Evolutionary conservation across 2,113 vertebrate genomes (phyloP).

Genomic region (Labrus mixtus): DNA sequence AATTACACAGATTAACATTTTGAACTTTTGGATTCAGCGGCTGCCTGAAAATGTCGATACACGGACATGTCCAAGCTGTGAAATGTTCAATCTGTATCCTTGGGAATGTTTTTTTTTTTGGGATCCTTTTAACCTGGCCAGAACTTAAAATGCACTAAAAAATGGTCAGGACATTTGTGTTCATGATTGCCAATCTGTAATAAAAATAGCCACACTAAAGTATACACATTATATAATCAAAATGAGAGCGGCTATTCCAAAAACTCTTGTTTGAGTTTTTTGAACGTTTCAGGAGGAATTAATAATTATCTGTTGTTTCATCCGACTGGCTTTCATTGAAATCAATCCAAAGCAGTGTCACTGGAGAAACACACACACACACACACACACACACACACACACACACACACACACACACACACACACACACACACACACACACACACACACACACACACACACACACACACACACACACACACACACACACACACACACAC

Average conservation of each 20-base stretch:
- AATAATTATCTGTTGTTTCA: not conserved
- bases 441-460: too few relatives aligned
- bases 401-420: too few relatives aligned
- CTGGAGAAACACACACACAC: not conserved
- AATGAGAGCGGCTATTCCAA: not conserved
- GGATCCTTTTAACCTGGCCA: too few relatives aligned
- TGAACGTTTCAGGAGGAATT: not conserved
- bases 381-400: too few relatives aligned
- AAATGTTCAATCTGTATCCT: conserved; percentile 5
- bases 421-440: too few relatives aligned
- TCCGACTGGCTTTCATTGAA: not conserved
- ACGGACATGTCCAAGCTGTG: not conserved
- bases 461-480: too few relatives aligned
- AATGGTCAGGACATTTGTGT: too few relatives aligned
- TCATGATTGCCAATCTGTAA: too few relatives aligned
- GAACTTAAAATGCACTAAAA: too few relatives aligned
- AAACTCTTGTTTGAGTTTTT: not conserved
- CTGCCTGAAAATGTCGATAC: not conserved
- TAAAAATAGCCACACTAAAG: too few relatives aligned
- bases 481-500: too few relatives aligned
- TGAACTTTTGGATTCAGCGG: conserved; percentile 7
- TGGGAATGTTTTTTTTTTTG: not conserved
- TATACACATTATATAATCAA: not conserved
- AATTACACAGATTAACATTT: not conserved
- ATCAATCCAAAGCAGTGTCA: not conserved